Percentiles rank a stretch among this genome's conserved stretches.
These are phyloP conservation scores for Otolemur crassicaudatus DNA, from an alignment of 2,797 vertebrate species.

Conservation along the genomic window DNA sequence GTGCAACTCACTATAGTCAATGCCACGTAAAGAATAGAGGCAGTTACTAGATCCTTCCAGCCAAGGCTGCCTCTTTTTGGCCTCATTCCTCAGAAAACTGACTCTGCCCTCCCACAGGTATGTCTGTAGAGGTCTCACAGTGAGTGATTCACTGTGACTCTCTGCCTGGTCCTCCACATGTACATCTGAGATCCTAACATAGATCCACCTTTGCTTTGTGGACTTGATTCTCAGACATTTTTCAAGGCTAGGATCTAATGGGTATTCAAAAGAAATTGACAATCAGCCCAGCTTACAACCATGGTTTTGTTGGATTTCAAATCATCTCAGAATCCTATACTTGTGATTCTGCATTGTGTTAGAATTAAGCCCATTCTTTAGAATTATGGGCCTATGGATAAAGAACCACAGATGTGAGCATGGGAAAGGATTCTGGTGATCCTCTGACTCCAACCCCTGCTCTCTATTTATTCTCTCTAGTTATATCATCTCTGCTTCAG, in stretches of 20 bases:
- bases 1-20: neutral
- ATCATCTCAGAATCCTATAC: neutral
- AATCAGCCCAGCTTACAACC: neutral
- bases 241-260: neutral
- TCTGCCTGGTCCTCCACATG: neutral
- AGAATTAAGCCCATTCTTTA: conserved; percentile 46
- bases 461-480: neutral
- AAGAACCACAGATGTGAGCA: neutral
- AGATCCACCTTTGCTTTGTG: neutral
- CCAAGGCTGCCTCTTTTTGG: neutral
- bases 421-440: neutral
- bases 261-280: neutral
- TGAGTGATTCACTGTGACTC: neutral
- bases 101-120: neutral
- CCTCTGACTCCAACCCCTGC: neutral
- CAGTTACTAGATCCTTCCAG: neutral
- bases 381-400: neutral
- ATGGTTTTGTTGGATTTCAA: conserved; percentile 32
- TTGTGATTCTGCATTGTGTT: neutral
- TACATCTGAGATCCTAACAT: neutral
- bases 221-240: neutral
- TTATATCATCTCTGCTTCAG: neutral
- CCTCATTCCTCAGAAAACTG: neutral
- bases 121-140: too few relatives aligned
- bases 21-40: neutral